Percentiles rank a stretch among this genome's conserved stretches.
These are phyloP conservation scores for Cryptoblepharus egeriae DNA, from an alignment of 2,797 vertebrate genomes.

Conservation along the genomic window DNA sequence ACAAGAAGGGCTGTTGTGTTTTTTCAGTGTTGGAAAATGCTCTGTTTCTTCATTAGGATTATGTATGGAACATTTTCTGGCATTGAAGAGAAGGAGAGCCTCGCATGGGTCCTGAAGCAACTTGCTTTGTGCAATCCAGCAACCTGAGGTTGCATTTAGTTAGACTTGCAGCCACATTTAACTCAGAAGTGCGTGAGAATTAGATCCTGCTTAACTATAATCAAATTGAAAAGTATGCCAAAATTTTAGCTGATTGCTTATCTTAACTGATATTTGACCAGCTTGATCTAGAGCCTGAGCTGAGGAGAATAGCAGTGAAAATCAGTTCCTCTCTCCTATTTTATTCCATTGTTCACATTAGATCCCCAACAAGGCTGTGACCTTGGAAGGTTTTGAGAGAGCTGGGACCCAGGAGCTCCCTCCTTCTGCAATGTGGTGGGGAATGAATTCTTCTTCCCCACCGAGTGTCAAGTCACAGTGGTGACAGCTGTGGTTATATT, in stretches of 20 bases:
- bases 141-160: neutral
- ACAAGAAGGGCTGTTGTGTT: neutral
- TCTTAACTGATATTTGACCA: neutral
- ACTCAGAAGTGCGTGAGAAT: neutral
- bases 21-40: too few species aligned
- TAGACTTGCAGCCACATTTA: neutral
- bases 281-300: too few species aligned
- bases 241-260: neutral
- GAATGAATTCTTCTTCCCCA: too few species aligned
- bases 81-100: neutral
- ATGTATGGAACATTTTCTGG: neutral
- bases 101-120: neutral
- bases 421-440: neutral
- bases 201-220: too few species aligned
- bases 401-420: neutral
- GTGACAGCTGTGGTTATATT: constrained; percentile 29
- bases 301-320: too few species aligned
- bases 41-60: neutral
- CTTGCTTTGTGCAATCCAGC: neutral
- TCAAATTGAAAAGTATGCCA: neutral
- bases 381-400: neutral
- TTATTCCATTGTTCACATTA: neutral
- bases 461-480: constrained; percentile 20
- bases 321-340: too few species aligned
- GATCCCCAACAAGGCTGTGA: neutral